Conservation (phyloP, 2,888 invertebrate genomes). For the Diaperis boleti region DNA sequence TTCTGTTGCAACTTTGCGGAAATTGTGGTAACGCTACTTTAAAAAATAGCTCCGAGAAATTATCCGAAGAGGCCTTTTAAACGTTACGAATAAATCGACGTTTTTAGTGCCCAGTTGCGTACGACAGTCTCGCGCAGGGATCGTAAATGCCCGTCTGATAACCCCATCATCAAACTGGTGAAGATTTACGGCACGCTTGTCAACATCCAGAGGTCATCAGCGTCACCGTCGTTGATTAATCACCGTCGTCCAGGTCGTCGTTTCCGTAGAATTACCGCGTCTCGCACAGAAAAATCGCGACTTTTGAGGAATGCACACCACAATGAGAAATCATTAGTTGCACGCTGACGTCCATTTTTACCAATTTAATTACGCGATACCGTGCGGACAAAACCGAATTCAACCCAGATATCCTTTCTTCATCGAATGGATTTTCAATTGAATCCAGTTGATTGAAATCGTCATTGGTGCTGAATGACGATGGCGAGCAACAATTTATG, state of each 20-base stretch:
- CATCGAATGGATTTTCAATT: constrained; percentile 42
- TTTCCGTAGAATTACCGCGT: constrained; percentile 16
- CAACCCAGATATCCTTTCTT: constrained; percentile 39
- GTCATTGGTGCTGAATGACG: constrained; percentile 40
- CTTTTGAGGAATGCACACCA: constrained; percentile 25
- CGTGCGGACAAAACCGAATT: constrained; percentile 35
- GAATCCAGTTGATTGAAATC: constrained; percentile 42
- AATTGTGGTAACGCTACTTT: too few relatives aligned
- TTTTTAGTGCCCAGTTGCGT: constrained; percentile 21
- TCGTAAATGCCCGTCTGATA: constrained; percentile 27
- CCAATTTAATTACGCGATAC: constrained; percentile 35
- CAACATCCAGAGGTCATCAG: constrained; percentile 30
- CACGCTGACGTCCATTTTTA: constrained; percentile 34
- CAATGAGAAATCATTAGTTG: constrained; percentile 30
- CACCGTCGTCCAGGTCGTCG: constrained; percentile 25
- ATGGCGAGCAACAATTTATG: constrained; percentile 26
- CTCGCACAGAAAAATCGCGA: constrained; percentile 23
- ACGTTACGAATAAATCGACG: constrained; percentile 9
- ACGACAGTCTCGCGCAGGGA: constrained; percentile 5
- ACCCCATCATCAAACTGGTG: constrained; percentile 26
- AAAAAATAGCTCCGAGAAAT: too few relatives aligned
- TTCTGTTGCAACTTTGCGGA: too few relatives aligned
- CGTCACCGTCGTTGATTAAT: constrained; percentile 34
- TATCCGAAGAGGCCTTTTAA: too few relatives aligned
- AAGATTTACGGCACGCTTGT: constrained; percentile 34